Evolutionary conservation across 2,888 invertebrate species (phyloP), one percentile per base, ranked within the genome.

Genomic region (Rhogogaster chlorosoma): DNA sequence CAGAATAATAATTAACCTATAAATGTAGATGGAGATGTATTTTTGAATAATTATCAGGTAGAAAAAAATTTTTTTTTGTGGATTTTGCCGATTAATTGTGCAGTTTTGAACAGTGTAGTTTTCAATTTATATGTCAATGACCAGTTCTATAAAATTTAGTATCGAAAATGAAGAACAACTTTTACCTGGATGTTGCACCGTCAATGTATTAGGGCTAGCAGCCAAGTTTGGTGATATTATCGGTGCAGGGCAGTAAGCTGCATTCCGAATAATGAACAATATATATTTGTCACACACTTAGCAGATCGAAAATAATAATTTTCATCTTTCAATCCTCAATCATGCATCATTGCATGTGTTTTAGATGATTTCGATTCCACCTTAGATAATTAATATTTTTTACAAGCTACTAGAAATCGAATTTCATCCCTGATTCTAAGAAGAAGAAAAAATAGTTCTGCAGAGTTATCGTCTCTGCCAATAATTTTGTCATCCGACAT

Each of bases 161-260:
- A 42, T 49, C 15, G 26, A 78, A n/a, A 84, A 61, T 53, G 6
- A 18, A n/a, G 53, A 15, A 64, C 57, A 71, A 49, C 61, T 82
- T 89, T 94, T 95, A 96, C 96, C 96, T 95, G 96, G 94, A 91
- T 95, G 95, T 87, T 95, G 95, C 87, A 96, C 95, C 86, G 95
- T 94, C 89, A 96, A 94, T 86, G 96, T 95, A 93, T 96, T 96
- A 85, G 96, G 96, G 91, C 95, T 96, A 89, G 95, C 95, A 85
- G 96, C 94, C 95, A 95, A 93, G 91, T 96, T 96, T 86, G 96
- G 96, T 86, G 96, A 96, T 90, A 96, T 96, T 88, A 92, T 90
- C 85, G 92, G 88, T 85, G 92, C 89, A 86, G 90, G 91, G 93
- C 96, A 96, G 94, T 95, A 96, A 57, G 96, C 96, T 96, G 96